Evolutionary conservation across 2,888 invertebrate species (phyloP).

Genomic region (Plebejus melissa): DNA sequence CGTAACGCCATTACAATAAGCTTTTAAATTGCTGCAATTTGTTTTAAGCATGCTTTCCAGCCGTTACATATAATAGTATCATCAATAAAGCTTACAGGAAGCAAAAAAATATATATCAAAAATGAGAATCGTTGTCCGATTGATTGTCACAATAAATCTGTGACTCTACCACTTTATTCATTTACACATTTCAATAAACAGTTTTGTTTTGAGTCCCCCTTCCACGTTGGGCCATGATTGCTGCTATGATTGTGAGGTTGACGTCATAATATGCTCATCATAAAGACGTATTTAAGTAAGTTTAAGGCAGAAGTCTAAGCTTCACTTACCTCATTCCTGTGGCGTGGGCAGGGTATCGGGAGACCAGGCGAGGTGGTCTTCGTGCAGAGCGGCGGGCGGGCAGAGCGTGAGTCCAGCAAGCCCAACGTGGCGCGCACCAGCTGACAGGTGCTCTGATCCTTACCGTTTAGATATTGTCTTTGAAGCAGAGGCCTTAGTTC

Average conservation of each 20-base stretch:
- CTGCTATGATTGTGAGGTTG: too few relatives aligned
- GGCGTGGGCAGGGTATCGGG: conserved; percentile 78
- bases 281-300: too few relatives aligned
- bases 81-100: not conserved
- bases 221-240: too few relatives aligned
- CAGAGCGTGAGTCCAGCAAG: conserved; percentile 85
- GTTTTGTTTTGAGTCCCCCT: too few relatives aligned
- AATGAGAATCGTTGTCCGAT: not conserved
- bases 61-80: not conserved
- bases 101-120: not conserved
- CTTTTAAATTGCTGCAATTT: conserved; percentile 1
- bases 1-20: not conserved
- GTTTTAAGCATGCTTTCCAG: not conserved
- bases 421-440: conserved; percentile 83
- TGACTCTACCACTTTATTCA: too few relatives aligned
- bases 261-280: too few relatives aligned
- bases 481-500: too few relatives aligned
- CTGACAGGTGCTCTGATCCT: conserved; percentile 66
- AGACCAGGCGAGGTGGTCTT: conserved; percentile 97
- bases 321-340: too few relatives aligned
- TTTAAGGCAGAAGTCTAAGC: too few relatives aligned
- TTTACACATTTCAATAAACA: too few relatives aligned
- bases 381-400: conserved; percentile 91
- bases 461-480: conserved; percentile 44
- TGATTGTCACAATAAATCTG: not conserved